Evolutionary conservation across 1,140 invertebrate genomes (phyloP).

Genomic region (Chymomyza costata): DNA sequence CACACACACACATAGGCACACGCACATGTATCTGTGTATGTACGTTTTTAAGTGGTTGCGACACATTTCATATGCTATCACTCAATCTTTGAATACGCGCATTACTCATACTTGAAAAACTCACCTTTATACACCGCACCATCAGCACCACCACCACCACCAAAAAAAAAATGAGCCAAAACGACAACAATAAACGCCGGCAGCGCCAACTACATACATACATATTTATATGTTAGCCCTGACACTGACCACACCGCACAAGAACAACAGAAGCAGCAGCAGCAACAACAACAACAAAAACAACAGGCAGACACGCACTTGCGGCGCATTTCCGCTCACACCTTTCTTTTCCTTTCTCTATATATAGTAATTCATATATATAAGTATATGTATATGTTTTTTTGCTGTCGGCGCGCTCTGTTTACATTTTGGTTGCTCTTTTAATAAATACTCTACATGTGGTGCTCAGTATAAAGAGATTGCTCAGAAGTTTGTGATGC

Average conservation of each 20-base stretch:
- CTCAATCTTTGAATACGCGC: constrained; percentile 32
- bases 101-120: constrained; percentile 33
- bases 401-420: constrained; percentile 46
- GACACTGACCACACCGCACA: constrained; percentile 71
- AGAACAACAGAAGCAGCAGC: constrained; percentile 43
- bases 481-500: too few relatives aligned
- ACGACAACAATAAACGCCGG: too few relatives aligned
- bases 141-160: constrained; percentile 3
- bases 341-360: constrained; percentile 11
- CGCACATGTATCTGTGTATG: constrained; percentile 20
- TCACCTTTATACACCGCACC: constrained; percentile 3
- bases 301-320: neutral
- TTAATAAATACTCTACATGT: too few relatives aligned
- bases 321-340: constrained; percentile 24
- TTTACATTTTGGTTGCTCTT: constrained; percentile 41
- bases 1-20: constrained; percentile 38
- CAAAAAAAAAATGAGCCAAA: too few relatives aligned
- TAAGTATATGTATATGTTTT: too few relatives aligned
- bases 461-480: too few relatives aligned
- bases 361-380: too few relatives aligned
- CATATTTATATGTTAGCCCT: constrained; percentile 47
- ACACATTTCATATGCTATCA: constrained; percentile 44
- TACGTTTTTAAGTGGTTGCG: too few relatives aligned
- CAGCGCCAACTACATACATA: too few relatives aligned
- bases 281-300: neutral